Evolutionary conservation across 2,113 vertebrate species (phyloP), one percentile per base, ranked within the genome.

Genomic region (Malurus melanocephalus): DNA sequence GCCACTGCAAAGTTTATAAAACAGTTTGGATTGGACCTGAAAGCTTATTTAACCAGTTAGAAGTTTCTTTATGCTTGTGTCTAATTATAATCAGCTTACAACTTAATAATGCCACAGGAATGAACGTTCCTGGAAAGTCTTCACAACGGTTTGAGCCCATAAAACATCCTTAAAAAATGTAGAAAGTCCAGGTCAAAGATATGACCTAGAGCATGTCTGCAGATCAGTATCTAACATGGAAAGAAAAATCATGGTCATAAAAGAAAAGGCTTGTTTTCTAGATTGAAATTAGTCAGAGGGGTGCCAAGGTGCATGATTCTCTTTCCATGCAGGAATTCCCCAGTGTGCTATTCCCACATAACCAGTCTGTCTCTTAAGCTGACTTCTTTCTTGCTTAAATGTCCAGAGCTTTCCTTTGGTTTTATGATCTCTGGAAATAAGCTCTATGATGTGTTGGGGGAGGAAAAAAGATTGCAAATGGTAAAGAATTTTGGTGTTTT

Each of bases 41-140:
- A 71, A 52, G 59, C 66, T 62, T 71, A 62, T 88, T 94, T 94
- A 90, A 95, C 71, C 62, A 82, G 51, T 73, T 64, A 68, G 16
- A 68, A 19, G 61, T 62, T 94, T 62, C 59, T 76, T 84, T 80
- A 42, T 49, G 27, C 48, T 62, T 4, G 27, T 66, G 46, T 60
- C 80, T 86, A 53, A 52, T 78, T 91, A 81, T 57, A 73, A 85
- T 43, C 77, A 28, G 16, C 33, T 80, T 65, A 46, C 28, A 80
- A 42, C 57, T 88, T 83, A 23, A 15, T 40, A 68, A 53, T 32
- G 62, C 32, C 52, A 17, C 49, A 85, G 87, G 80, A 82, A 90
- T 43, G 64, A 80, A 46, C 2, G 1, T 77, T 82, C 69, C 71
- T 93, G 74, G 73, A 46, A 90, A 78, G 43, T 55, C 80, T 52